Evolutionary conservation across 2,888 invertebrate genomes (phyloP).

Genomic region (Podotricha telesiphe): DNA sequence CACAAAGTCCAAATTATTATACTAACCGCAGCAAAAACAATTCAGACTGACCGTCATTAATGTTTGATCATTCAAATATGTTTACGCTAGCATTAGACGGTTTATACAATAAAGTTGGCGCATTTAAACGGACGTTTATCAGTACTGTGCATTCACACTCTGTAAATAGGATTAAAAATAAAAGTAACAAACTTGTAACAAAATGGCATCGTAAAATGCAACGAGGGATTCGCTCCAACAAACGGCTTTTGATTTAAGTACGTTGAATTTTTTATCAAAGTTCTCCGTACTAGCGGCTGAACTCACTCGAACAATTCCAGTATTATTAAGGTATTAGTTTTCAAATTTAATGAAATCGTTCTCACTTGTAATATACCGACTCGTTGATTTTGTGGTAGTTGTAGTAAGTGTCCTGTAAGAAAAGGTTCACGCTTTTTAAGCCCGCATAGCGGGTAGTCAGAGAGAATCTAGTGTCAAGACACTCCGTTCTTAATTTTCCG

Average conservation of each 20-base stretch:
- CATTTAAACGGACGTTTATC: slow-evolving; percentile 45
- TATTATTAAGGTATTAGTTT: slow-evolving; percentile 31
- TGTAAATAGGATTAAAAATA: slow-evolving; percentile 55
- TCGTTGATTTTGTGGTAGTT: neutral
- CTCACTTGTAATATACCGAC: slow-evolving; percentile 21
- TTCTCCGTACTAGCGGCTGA: slow-evolving; percentile 43
- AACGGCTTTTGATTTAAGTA: slow-evolving; percentile 59
- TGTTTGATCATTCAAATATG: slow-evolving; percentile 43
- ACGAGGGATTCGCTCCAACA: slow-evolving; percentile 48
- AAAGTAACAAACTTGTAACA: slow-evolving; percentile 52
- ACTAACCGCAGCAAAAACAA: slow-evolving; percentile 28
- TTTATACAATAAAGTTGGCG: slow-evolving; percentile 43
- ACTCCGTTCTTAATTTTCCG: too few species aligned
- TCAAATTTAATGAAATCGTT: slow-evolving; percentile 21
- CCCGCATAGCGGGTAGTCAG: too few species aligned
- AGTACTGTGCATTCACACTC: slow-evolving; percentile 45
- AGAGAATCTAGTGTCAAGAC: too few species aligned
- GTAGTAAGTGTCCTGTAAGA: neutral
- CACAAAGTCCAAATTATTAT: slow-evolving; percentile 27
- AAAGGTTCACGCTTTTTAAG: too few species aligned
- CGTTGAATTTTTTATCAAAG: slow-evolving; percentile 58
- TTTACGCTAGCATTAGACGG: slow-evolving; percentile 41
- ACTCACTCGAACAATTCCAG: slow-evolving; percentile 31
- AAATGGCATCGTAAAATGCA: slow-evolving; percentile 53
- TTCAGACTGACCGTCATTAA: slow-evolving; percentile 32